phyloP scores from a whole-genome alignment of 1,140 invertebrate species.

The Muscidifurax raptorellus region DNA sequence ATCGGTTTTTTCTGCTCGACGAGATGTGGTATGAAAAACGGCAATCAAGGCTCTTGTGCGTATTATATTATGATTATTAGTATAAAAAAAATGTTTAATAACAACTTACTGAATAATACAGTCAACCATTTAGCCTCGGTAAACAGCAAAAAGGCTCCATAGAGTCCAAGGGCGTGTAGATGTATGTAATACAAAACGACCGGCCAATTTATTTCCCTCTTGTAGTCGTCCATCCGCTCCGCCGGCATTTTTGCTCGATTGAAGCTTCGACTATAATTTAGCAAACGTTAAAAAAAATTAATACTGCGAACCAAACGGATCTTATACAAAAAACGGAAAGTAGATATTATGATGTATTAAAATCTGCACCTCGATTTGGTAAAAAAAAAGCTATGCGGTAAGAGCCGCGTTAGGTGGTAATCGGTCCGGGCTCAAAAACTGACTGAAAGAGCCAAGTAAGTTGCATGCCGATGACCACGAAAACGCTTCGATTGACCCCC shows the following conservation, averaged over 20 bases:
- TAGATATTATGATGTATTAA: background rate
- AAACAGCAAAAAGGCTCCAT: slow-evolving; percentile 78
- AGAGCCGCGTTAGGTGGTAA: slow-evolving; percentile 14
- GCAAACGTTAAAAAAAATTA: background rate
- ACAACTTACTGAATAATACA: slow-evolving; percentile 77
- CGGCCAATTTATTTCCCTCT: slow-evolving; percentile 74
- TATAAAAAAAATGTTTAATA: background rate
- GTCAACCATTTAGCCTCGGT: slow-evolving; percentile 79
- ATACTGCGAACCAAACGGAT: background rate
- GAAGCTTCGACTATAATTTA: background rate
- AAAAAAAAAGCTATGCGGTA: no score
- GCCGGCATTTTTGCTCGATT: slow-evolving; percentile 50
- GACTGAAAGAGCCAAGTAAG: slow-evolving; percentile 19
- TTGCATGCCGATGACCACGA: slow-evolving; percentile 30
- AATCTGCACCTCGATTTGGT: no score
- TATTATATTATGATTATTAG: no score
- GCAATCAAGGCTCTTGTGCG: no score
- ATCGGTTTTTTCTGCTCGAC: no score
- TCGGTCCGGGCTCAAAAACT: slow-evolving; percentile 32
- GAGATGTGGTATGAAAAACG: no score
- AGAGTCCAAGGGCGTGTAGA: slow-evolving; percentile 79
- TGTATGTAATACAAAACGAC: slow-evolving; percentile 82
- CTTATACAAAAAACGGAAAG: background rate
- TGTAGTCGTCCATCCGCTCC: slow-evolving; percentile 47
- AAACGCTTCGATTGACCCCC: slow-evolving; percentile 60